phyloP scores from a whole-genome alignment of 92 coral and sea anemone genomes.

The Palythoa grandiflora region DNA sequence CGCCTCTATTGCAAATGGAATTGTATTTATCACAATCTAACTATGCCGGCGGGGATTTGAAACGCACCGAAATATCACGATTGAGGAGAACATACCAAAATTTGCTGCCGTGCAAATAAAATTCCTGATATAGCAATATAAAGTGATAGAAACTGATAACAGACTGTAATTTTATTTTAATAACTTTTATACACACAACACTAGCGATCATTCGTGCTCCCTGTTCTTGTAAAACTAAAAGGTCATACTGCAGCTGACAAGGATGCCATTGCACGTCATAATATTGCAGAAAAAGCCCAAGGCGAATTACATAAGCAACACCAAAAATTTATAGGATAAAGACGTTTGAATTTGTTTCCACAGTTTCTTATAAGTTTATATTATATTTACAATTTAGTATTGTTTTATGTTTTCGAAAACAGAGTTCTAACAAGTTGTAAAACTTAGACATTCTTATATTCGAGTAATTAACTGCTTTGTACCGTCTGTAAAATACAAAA shows the following conservation, averaged over 20 bases:
- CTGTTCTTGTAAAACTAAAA: slow-evolving; percentile 16
- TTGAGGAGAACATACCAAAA: background rate
- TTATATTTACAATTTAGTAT: background rate
- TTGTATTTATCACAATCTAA: background rate
- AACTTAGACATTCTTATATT: background rate
- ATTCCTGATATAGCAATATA: background rate
- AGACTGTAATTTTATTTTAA: background rate
- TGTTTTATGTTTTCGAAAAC: background rate
- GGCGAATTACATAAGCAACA: background rate
- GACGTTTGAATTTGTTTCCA: background rate
- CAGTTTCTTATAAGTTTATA: background rate
- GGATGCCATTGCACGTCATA: slow-evolving; percentile 12
- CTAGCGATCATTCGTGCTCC: background rate
- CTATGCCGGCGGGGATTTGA: slow-evolving; percentile 33
- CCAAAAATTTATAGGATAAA: background rate
- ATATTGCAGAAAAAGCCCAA: slow-evolving; percentile 4
- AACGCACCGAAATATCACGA: background rate
- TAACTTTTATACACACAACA: slow-evolving; percentile 22
- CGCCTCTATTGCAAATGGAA: background rate
- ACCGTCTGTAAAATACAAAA: background rate
- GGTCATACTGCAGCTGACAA: slow-evolving; percentile 14
- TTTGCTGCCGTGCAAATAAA: background rate
- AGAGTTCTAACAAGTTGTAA: background rate
- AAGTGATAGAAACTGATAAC: slow-evolving; percentile 5
- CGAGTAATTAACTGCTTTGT: background rate